Evolutionary conservation across 2,888 invertebrate species (phyloP), one percentile per base, ranked within the genome.

Genomic region (Trimorus sp.): DNA sequence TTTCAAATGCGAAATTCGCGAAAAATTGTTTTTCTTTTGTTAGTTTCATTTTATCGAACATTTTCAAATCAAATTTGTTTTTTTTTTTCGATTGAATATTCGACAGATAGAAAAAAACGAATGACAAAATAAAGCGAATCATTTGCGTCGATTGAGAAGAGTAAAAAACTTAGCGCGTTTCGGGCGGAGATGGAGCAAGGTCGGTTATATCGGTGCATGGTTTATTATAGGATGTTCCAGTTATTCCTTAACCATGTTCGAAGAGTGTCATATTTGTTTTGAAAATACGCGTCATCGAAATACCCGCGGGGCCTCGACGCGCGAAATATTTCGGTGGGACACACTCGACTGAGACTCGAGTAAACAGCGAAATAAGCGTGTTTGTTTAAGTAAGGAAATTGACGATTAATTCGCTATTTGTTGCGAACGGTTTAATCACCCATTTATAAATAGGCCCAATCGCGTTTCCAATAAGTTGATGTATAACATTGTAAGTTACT

Each of bases 201-300:
- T 63, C 77, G 16, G 77, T 42, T 70, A 77, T 70, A 69, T 77
- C 38, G 77, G 77, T 77, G 14, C 63, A 77, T 77, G 70, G 77
- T 63, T 77, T 77, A 78, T 78, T 78, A 78, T 66, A 78, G 54
- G 59, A 78, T 59, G 71, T 71, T 71, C 78, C 65, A 78, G 71
- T 71, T 78, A 78, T 60, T 77, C 70, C 58, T 63, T 70, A 63
- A 59, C 65, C 69, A 78, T 71, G 65, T 60, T 71, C n/a, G 70
- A 70, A 65, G 66, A 71, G 45, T 71, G 71, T 78, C 48, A 60
- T 66, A 60, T 73, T 66, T 73, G 66, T 79, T 79, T 79, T 73
- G 45, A 66, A 65, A 71, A 48, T 60, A 66, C 49, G 48, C 45
- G 59, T 38, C 69, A 45, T 16, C 16, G 16, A 49, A 58, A 49